Conservation (phyloP, 2,888 invertebrate species). For the Acleris holmiana region DNA sequence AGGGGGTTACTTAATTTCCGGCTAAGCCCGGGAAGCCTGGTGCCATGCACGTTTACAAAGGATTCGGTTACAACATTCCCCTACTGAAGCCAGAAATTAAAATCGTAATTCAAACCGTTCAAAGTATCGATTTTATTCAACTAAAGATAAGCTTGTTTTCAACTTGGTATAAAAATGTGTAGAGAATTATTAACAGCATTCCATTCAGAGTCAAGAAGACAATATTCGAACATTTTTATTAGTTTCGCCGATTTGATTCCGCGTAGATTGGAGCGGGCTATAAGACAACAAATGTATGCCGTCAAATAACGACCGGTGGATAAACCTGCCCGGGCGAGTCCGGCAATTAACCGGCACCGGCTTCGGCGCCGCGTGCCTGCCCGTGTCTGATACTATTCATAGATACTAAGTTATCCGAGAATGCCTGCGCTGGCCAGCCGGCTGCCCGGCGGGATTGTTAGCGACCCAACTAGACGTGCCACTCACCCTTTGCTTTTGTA, state of each 20-base stretch:
- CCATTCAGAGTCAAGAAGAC: slow-evolving; percentile 13
- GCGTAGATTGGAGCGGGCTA: slow-evolving; percentile 8
- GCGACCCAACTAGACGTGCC: slow-evolving; percentile 11
- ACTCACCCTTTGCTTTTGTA: slow-evolving; percentile 33
- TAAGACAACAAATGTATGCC: slow-evolving; percentile 63
- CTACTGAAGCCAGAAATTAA: slow-evolving; percentile 30
- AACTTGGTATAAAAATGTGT: not conserved
- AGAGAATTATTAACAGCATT: slow-evolving; percentile 15
- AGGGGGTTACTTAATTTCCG: slow-evolving; percentile 76
- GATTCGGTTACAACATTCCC: slow-evolving; percentile 48
- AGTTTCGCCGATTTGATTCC: slow-evolving; percentile 7
- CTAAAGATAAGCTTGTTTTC: not conserved
- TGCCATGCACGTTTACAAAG: slow-evolving; percentile 44
- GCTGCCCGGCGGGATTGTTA: slow-evolving; percentile 27
- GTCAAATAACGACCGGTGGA: slow-evolving; percentile 70
- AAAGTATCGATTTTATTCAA: not conserved
- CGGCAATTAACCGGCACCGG: slow-evolving; percentile 81
- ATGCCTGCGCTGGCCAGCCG: slow-evolving; percentile 31
- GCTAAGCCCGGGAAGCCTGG: slow-evolving; percentile 64
- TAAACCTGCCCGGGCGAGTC: slow-evolving; percentile 69
- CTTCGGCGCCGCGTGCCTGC: slow-evolving; percentile 66
- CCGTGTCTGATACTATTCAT: slow-evolving; percentile 62
- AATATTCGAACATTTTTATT: slow-evolving; percentile 5
- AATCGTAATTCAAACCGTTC: slow-evolving; percentile 1
- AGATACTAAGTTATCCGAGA: slow-evolving; percentile 50